Conservation (phyloP, 2,888 invertebrate species). For the Prenolepis imparis region DNA sequence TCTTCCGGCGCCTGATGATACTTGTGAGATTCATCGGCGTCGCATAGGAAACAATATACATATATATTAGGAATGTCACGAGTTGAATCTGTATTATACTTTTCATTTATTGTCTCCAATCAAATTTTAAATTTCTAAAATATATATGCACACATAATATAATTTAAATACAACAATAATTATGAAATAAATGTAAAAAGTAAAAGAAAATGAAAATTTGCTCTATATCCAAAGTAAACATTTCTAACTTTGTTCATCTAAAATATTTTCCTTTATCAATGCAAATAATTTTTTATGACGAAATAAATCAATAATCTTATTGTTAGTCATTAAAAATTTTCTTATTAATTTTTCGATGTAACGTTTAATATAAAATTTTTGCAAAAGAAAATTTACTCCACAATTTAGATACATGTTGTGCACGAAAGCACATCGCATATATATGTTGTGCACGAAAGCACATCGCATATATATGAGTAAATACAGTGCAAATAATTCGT, state of each 20-base stretch:
- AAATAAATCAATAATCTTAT: background rate
- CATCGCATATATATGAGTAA: background rate
- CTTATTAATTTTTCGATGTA: background rate
- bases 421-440: background rate
- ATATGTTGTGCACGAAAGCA: background rate
- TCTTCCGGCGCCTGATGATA: conserved; percentile 53
- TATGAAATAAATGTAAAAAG: background rate
- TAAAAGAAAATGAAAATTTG: background rate
- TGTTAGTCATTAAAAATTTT: background rate
- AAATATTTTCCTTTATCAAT: background rate
- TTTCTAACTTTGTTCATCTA: background rate
- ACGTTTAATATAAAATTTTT: background rate
- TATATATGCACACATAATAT: background rate
- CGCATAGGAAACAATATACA: conserved; percentile 31
- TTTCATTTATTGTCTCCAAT: no score
- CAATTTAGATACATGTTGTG: background rate
- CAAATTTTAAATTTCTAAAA: no score
- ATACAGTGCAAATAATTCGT: background rate
- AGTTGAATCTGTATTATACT: background rate
- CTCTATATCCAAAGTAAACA: background rate
- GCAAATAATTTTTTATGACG: background rate
- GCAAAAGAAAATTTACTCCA: background rate
- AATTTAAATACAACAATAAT: background rate
- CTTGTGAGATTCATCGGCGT: conserved; percentile 43
- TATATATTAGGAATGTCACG: background rate